These are phyloP conservation scores for Hecatera dysodea DNA, from an alignment of 2,888 invertebrate species.

Conservation along the genomic window DNA sequence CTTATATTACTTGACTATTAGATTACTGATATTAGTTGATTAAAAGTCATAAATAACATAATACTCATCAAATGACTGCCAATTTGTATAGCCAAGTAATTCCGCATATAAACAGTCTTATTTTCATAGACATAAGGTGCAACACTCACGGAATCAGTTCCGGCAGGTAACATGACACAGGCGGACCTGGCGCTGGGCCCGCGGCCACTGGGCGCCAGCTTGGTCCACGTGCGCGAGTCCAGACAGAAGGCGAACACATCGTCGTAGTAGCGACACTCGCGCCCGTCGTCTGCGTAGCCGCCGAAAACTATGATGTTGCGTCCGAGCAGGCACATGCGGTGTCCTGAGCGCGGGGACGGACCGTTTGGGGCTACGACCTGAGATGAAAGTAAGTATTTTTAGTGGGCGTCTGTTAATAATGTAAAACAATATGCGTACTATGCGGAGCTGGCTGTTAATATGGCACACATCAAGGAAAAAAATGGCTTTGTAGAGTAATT, in stretches of 20 bases:
- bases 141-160: slow-evolving; percentile 82
- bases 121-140: background rate
- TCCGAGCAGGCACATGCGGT: slow-evolving; percentile 96
- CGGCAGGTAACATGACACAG: slow-evolving; percentile 93
- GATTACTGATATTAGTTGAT: too few species aligned
- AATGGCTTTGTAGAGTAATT: too few species aligned
- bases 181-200: slow-evolving; percentile 95
- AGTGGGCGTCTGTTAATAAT: too few species aligned
- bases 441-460: too few species aligned
- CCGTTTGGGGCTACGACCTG: slow-evolving; percentile 89
- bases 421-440: too few species aligned
- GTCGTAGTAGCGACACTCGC: slow-evolving; percentile 97
- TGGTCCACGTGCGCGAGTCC: slow-evolving; percentile 95
- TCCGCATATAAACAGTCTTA: background rate
- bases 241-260: slow-evolving; percentile 96
- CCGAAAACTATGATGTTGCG: slow-evolving; percentile 96
- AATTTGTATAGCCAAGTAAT: background rate
- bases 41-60: background rate
- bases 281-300: slow-evolving; percentile 97
- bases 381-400: background rate
- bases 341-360: slow-evolving; percentile 95
- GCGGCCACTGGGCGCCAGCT: slow-evolving; percentile 92
- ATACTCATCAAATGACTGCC: background rate
- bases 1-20: too few species aligned
- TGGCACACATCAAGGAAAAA: too few species aligned